Percentiles rank a stretch among this genome's conserved stretches.
These are phyloP conservation scores for Bruchidius siliquastri DNA, from an alignment of 2,888 invertebrate genomes.

Conservation along the genomic window DNA sequence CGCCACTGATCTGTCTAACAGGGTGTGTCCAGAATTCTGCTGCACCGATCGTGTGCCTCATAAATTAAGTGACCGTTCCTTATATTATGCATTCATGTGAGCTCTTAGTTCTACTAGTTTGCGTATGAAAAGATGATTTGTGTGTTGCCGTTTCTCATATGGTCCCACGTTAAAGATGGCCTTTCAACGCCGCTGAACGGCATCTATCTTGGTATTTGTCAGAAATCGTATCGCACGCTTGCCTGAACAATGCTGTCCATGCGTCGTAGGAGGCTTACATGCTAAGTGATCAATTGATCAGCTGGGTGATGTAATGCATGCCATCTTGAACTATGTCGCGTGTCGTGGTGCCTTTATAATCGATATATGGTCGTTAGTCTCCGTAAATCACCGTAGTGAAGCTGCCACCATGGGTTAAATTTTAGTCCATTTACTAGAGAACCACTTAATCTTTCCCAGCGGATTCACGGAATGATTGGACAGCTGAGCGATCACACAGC, in stretches of 20 bases:
- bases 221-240: background rate
- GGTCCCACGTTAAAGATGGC: background rate
- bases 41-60: background rate
- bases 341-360: background rate
- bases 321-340: background rate
- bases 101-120: background rate
- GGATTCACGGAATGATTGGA: too few relatives aligned
- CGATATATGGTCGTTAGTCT: background rate
- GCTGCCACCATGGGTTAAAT: too few relatives aligned
- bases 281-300: background rate
- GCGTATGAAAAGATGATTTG: background rate
- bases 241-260: background rate
- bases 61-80: background rate
- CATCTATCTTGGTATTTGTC: background rate
- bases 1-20: background rate
- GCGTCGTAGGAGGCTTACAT: background rate
- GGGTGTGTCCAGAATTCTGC: background rate
- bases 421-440: too few relatives aligned
- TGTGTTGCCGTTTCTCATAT: background rate
- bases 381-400: background rate
- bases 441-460: too few relatives aligned
- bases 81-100: background rate
- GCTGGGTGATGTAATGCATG: background rate
- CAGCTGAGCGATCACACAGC: too few relatives aligned
- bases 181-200: background rate